These are phyloP conservation scores for Drosophila pectinifera DNA, from an alignment of 1,140 invertebrate genomes.

Conservation along the genomic window DNA sequence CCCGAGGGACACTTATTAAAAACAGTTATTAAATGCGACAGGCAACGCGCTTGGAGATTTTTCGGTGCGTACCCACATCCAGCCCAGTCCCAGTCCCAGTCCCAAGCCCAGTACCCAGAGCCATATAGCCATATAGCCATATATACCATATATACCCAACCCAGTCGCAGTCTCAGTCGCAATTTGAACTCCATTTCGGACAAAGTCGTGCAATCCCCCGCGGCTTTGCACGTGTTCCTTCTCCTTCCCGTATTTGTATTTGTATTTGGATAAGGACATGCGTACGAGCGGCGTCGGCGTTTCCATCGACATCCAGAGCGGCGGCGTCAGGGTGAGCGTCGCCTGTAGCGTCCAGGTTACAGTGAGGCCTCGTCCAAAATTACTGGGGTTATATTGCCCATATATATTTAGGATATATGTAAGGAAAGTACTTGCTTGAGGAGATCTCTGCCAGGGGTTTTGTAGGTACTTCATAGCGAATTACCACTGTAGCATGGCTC, in stretches of 20 bases:
- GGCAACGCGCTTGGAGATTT: conserved; percentile 79
- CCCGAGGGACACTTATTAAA: conserved; percentile 82
- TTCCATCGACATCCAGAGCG: conserved; percentile 46
- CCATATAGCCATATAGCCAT: conserved; percentile 1
- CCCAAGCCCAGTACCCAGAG: too few species aligned
- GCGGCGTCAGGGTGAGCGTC: conserved; percentile 14
- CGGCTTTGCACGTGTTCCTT: conserved; percentile 83
- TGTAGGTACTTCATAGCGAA: background rate
- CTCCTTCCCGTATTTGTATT: conserved; percentile 54
- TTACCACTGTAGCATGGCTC: conserved; percentile 11
- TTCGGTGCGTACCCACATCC: conserved; percentile 70
- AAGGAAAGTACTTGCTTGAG: too few species aligned
- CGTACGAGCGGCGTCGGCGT: conserved; percentile 63
- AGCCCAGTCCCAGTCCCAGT: conserved; percentile 36
- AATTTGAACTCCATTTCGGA: conserved; percentile 50
- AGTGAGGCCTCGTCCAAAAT: conserved; percentile 1
- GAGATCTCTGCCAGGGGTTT: too few species aligned
- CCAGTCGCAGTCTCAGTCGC: conserved; percentile 31
- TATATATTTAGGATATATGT: too few species aligned
- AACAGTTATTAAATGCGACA: conserved; percentile 83
- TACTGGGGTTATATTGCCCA: too few species aligned
- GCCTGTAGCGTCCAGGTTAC: conserved; percentile 28
- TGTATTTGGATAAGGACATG: conserved; percentile 80
- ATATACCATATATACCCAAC: conserved; percentile 5
- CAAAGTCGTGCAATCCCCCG: conserved; percentile 82